These are phyloP conservation scores for Synergus japonicus DNA, from an alignment of 2,888 invertebrate species.

Conservation along the genomic window DNA sequence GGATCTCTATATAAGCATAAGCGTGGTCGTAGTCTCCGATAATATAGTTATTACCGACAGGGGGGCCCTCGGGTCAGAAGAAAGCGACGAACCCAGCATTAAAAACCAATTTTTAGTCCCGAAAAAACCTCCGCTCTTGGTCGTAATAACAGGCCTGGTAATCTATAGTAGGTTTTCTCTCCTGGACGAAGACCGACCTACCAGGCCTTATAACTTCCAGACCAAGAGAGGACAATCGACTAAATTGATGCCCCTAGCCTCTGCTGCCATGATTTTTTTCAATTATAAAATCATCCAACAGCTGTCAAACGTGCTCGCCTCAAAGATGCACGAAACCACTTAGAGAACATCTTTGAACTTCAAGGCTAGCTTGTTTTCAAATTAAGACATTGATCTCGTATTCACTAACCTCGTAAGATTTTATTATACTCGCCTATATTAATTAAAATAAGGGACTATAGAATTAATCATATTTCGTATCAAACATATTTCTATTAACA, in stretches of 20 bases:
- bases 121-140: conserved; percentile 73
- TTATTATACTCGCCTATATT: not conserved
- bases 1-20: conserved; percentile 41
- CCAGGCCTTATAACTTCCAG: conserved; percentile 48
- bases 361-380: conserved; percentile 38
- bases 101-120: conserved; percentile 77
- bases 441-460: not conserved
- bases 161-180: conserved; percentile 77
- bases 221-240: conserved; percentile 67
- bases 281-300: conserved; percentile 69
- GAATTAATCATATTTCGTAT: not conserved
- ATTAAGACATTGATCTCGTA: conserved; percentile 36
- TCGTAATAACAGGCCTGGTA: conserved; percentile 76
- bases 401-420: conserved; percentile 13
- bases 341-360: conserved; percentile 25
- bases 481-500: not conserved
- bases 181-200: conserved; percentile 64
- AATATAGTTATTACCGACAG: conserved; percentile 76
- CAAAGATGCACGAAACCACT: conserved; percentile 38
- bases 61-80: conserved; percentile 66
- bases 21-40: conserved; percentile 71
- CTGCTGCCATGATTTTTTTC: conserved; percentile 68
- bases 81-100: conserved; percentile 75
- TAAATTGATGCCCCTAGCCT: conserved; percentile 71
- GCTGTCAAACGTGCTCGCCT: conserved; percentile 67